phyloP scores from a whole-genome alignment of 2,888 invertebrate genomes.

The Aspidiotus rigidus region DNA sequence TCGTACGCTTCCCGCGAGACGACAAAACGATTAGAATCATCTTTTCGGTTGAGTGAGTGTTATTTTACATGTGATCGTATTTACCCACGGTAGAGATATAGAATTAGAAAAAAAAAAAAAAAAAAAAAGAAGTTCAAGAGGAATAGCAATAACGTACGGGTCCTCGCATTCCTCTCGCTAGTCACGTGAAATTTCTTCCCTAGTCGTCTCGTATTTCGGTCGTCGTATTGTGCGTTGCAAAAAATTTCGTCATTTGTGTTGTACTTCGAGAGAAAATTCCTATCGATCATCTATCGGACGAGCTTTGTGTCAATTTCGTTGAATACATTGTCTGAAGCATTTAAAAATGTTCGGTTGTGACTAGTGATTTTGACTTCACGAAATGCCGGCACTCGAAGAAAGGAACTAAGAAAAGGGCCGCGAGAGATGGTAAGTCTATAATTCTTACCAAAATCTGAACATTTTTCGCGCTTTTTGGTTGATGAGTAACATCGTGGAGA shows the following conservation, averaged over 20 bases:
- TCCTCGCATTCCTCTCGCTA: constrained; percentile 1
- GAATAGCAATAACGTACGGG: constrained; percentile 1
- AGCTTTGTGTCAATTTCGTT: no score
- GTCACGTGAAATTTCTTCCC: constrained; percentile 2
- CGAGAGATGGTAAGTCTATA: no score
- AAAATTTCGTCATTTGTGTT: not conserved
- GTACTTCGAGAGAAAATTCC: no score
- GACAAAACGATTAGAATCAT: constrained; percentile 1
- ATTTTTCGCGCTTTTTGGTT: no score
- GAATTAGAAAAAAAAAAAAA: not conserved
- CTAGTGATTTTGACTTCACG: no score
- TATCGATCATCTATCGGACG: no score
- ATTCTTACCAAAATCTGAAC: no score
- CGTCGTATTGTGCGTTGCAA: not conserved
- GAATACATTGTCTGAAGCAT: no score
- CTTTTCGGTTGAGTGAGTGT: not conserved
- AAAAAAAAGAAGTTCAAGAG: not conserved
- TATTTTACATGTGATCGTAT: not conserved
- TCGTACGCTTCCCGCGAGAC: constrained; percentile 1
- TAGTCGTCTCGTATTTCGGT: constrained; percentile 2
- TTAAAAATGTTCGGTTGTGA: no score
- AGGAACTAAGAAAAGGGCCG: no score
- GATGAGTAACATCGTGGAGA: no score
- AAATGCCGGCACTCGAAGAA: no score
- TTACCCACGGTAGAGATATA: not conserved